Evolutionary conservation across 1,140 invertebrate genomes (phyloP), one percentile per base, ranked within the genome.

Genomic region (Apis cerana): DNA sequence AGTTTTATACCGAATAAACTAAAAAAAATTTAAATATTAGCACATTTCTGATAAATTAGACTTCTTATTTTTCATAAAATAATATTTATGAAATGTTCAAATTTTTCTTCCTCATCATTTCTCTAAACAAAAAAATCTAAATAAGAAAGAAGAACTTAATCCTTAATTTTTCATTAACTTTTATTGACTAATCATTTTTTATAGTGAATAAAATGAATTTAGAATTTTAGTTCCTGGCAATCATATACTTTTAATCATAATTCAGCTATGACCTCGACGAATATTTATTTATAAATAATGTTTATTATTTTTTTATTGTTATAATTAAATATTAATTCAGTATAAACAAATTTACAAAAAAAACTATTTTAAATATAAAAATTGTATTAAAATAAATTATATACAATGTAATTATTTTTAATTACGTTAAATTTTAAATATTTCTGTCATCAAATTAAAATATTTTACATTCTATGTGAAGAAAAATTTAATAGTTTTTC

Each of bases 321-420:
- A n/a, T 54, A 4, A 50, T 81, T 59, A 64, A 43, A 43, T 12
- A 75, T 50, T 82, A 54, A 52, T 11, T 69, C 61, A 8, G 19
- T 13, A 17, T 54, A 1, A 59, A 68, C 9, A 10, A 68, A 33
- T 59, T 19, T 3, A 11, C 27, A 19, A 67, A 58, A n/a, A n/a
- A 9, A 69, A 76, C 11, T 48, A 64, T n/a, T 52, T 65, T 15
- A 33, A 56, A 3, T 12, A 9, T 52, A 48, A 13, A 54, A 56
- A 50, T 54, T 76, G 10, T 43, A 12, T 61, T 43, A 23, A 12
- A 43, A n/a, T n/a, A n/a, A n/a, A 48, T n/a, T 74, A 43, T 59
- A 11, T 71, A 71, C 52, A 62, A 50, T 75, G n/a, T 62, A 27
- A n/a, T n/a, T n/a, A n/a, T n/a, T n/a, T n/a, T 27, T 27, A 75